Conservation (phyloP, 2,888 invertebrate species). For the Caenorhabditis zanzibari region DNA sequence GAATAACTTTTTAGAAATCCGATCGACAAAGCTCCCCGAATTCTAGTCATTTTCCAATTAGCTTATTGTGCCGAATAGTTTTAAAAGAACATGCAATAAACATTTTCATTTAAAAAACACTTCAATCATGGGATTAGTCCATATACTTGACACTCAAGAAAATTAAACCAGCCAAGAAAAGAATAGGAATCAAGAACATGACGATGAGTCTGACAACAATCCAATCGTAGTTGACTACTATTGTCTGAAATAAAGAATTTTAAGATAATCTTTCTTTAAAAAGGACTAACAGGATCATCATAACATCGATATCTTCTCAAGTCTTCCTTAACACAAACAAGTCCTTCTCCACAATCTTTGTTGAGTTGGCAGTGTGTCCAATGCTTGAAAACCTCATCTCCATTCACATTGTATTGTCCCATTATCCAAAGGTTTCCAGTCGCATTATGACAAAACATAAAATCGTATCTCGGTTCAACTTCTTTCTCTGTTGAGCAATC, state of each 20-base stretch:
- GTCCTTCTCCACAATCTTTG: conserved; percentile 37
- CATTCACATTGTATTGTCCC: conserved; percentile 52
- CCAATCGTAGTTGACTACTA: conserved; percentile 33
- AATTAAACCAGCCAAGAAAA: conserved; percentile 33
- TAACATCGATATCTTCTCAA: conserved; percentile 46
- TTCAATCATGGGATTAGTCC: conserved; percentile 23
- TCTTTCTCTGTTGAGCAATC: conserved; percentile 12
- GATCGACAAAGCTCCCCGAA: neutral
- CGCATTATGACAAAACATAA: conserved; percentile 50
- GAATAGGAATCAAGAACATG: conserved; percentile 38
- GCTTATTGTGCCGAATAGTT: conserved; percentile 4
- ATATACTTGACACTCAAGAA: conserved; percentile 41
- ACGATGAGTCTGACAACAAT: conserved; percentile 21
- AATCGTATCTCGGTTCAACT: conserved; percentile 21
- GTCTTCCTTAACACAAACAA: conserved; percentile 52
- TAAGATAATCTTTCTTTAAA: too few relatives aligned
- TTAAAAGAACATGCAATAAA: neutral
- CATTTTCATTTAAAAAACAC: neutral
- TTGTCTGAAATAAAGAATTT: conserved; percentile 32
- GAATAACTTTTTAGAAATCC: neutral
- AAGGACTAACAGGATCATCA: conserved; percentile 47
- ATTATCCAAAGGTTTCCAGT: conserved; percentile 53
- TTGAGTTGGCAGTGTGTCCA: conserved; percentile 44
- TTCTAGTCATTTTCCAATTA: conserved; percentile 43
- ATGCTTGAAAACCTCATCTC: conserved; percentile 47